Base-by-base conservation (phyloP, 2,797 vertebrate species). In the Micropoecilia bifurca region DNA sequence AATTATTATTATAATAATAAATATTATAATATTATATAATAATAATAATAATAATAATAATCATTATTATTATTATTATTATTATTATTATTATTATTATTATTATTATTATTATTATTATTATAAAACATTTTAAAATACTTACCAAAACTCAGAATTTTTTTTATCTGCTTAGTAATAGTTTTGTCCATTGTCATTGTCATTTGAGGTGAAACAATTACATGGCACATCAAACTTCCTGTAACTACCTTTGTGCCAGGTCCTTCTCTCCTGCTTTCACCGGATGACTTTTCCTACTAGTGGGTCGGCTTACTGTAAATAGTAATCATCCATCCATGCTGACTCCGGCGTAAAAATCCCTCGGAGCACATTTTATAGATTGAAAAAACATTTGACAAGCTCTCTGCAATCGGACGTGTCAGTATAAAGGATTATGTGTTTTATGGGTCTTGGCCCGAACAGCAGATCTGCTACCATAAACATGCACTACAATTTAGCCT, bases 401-500 rank as follows among this genome's bases (percentile, higher is more conserved):
- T 91, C 90, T 88, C 90, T 86, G 91, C 91, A 87, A 91, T 91
- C 85, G 74, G 80, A 88, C 85, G 88, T 94, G 94, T 95, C 95
- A 94, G 88, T 91, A 91, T 95, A 95, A 96, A 95, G 91, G 92
- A 95, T 94, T 89, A 87, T 87, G 87, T 89, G 91, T 93, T 95
- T 95, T 95, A 95, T 91, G 88, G 87, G 71, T 79, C 78, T 76
- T 75, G 89, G 92, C 91, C 85, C 43, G 73, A 87, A 89, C 83
- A 81, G 89, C 83, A 88, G 88, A 91, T 91, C 91, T 84, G 78
- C 84, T 87, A 85, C 90, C 91, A 93, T 95, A 94, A 96, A 95
- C 93, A 93, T 87, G 90, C 91, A 90, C 91, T 86, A 91, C 88
- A 92, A 91, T 91, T 91, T 91, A 85, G 88, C 89, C 88, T 74